phyloP scores from a whole-genome alignment of 2,888 invertebrate genomes.

The Iselma pallidipennis region DNA sequence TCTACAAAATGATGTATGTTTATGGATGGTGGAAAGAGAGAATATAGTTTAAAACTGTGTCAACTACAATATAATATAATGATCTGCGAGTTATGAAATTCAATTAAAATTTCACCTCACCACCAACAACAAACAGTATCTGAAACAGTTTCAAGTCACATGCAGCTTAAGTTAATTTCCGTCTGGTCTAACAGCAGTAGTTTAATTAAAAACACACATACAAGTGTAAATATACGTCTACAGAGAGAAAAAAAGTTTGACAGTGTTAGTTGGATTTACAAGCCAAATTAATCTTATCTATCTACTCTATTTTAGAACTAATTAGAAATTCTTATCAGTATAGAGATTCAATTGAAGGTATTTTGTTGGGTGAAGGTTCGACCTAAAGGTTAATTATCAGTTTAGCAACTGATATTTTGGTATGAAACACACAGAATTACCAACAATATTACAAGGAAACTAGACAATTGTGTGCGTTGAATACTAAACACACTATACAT shows the following conservation, averaged over 20 bases:
- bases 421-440: too few species aligned
- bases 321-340: background rate
- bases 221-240: background rate
- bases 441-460: too few species aligned
- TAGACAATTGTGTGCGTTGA: too few species aligned
- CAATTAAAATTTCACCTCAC: background rate
- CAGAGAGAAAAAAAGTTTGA: background rate
- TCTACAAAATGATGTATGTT: background rate
- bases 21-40: too few species aligned
- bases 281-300: background rate
- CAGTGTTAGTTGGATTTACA: background rate
- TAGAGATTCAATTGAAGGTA: too few species aligned
- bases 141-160: background rate
- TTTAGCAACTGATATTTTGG: too few species aligned
- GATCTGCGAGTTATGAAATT: background rate
- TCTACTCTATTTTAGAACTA: background rate
- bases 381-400: too few species aligned
- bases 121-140: background rate
- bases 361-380: too few species aligned
- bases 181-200: background rate
- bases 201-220: background rate
- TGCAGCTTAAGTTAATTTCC: background rate
- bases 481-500: too few species aligned
- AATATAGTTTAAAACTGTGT: background rate
- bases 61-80: background rate